Evolutionary conservation across 2,797 vertebrate genomes (phyloP), one percentile per base, ranked within the genome.

Genomic region (Gallinago stenura): DNA sequence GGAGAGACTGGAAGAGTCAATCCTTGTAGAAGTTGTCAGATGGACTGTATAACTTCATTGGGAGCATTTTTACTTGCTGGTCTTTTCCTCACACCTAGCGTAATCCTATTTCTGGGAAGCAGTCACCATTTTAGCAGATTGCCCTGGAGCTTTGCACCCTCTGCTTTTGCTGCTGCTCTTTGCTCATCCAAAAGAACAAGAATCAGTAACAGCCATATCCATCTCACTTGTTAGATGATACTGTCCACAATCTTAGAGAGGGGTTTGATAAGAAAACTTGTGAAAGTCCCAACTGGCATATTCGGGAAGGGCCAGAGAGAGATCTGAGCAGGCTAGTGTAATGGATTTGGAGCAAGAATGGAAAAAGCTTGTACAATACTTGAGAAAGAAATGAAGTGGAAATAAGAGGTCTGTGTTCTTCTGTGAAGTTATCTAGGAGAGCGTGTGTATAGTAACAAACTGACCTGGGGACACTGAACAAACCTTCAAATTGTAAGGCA

Each of bases 41-140:
- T 0, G 0, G 12, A 25, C 26, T 28, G 12, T 9, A 9, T 14
- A 3, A 25, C 70, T 31, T 50, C 14, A 12, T 5, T 65, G 69
- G 54, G 35, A 37, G 10, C 17, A 2, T 51, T 78, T 60, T 60
- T 53, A 53, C n/a, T 13, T 65, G 22, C 5, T 57, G 43, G 0
- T 56, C 51, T 83, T 72, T 65, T 7, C 46, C 17, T 28, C 10
- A 10, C 21, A 20, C 26, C 70, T 65, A 45, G 31, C 1, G 0
- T 30, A 57, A 70, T 35, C 37, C 56, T 7, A 5, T 37, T 73
- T 39, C 28, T 60, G 39, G 62, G 53, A 37, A 54, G n/a, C 31
- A 33, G 18, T 70, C 24, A 53, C 19, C 37, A 4, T 53, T 65
- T 69, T 19, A 75, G 61, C 61, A 62, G 31, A 10, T 14, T 45